These are phyloP conservation scores for Ataeniobius toweri DNA, from an alignment of 2,797 vertebrate species.

Conservation along the genomic window DNA sequence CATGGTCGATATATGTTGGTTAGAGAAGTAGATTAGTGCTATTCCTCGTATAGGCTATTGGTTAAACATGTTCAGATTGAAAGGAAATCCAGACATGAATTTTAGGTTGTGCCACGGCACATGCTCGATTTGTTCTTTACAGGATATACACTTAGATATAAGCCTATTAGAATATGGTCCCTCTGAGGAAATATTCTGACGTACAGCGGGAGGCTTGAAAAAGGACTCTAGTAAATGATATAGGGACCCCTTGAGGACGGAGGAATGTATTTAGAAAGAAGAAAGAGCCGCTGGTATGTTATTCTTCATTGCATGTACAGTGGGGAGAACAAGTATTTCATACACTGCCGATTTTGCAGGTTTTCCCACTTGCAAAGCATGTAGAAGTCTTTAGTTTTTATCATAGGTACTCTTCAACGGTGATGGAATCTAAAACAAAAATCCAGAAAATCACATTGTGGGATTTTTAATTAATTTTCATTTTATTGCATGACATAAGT, in stretches of 20 bases:
- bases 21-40: conserved; percentile 36
- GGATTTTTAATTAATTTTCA: too few relatives aligned
- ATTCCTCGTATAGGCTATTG: conserved; percentile 19
- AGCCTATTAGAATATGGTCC: conserved; percentile 32
- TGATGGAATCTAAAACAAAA: too few relatives aligned
- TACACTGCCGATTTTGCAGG: too few relatives aligned
- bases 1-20: conserved; percentile 49
- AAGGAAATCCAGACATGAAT: conserved; percentile 58
- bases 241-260: conserved; percentile 65
- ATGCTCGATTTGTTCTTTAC: conserved; percentile 49
- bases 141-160: conserved; percentile 32
- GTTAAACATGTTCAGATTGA: conserved; percentile 50
- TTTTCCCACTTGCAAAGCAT: too few relatives aligned
- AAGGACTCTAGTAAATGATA: conserved; percentile 59
- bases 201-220: conserved; percentile 31
- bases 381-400: too few relatives aligned
- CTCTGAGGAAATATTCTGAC: conserved; percentile 64
- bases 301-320: conserved; percentile 69
- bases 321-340: conserved; percentile 13
- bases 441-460: too few relatives aligned
- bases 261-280: conserved; percentile 42
- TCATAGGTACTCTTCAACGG: too few relatives aligned
- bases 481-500: too few relatives aligned
- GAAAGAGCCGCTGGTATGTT: conserved; percentile 59
- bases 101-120: conserved; percentile 25